A percentile compares a stretch with the other conserved stretches of the same genome.
Evolutionary conservation across 35 echinoderm and acorn worm species (phyloP).

Genomic region (Eucidaris tribuloides): DNA sequence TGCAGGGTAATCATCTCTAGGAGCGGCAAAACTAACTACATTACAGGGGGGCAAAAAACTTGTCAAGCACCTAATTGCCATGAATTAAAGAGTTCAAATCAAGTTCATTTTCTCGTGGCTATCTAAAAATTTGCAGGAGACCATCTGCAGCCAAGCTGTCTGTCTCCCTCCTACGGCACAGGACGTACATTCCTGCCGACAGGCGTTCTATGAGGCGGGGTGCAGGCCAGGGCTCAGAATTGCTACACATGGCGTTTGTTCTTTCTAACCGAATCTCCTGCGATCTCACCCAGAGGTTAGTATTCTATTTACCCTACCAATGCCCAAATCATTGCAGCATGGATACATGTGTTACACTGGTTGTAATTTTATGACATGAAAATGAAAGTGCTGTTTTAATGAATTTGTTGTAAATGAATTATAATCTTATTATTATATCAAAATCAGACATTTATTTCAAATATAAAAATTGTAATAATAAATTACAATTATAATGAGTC

Average conservation of each 20-base stretch:
- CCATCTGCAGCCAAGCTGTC: constrained; percentile 85
- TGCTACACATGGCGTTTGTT: constrained; percentile 98
- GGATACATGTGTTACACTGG: no score
- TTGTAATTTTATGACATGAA: no score
- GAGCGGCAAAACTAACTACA: no score
- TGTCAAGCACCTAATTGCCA: no score
- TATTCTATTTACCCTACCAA: no score
- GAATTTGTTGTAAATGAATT: not conserved
- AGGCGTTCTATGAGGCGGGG: constrained; percentile 97
- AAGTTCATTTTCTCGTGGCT: not conserved
- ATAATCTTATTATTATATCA: no score
- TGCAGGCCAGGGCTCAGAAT: constrained; percentile 72
- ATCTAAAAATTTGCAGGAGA: constrained; percentile 73
- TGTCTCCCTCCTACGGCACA: constrained; percentile 82
- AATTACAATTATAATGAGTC: no score
- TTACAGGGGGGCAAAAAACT: no score
- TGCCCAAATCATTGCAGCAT: no score
- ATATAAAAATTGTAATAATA: no score
- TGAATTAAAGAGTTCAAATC: not conserved
- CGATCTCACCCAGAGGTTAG: constrained; percentile 93
- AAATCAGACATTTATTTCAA: no score
- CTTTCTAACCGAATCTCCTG: constrained; percentile 96
- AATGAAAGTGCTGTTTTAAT: not conserved
- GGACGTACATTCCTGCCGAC: constrained; percentile 85
- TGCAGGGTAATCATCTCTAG: no score